These are phyloP conservation scores for Campoplex nolae DNA, from an alignment of 2,888 invertebrate species.

Conservation along the genomic window DNA sequence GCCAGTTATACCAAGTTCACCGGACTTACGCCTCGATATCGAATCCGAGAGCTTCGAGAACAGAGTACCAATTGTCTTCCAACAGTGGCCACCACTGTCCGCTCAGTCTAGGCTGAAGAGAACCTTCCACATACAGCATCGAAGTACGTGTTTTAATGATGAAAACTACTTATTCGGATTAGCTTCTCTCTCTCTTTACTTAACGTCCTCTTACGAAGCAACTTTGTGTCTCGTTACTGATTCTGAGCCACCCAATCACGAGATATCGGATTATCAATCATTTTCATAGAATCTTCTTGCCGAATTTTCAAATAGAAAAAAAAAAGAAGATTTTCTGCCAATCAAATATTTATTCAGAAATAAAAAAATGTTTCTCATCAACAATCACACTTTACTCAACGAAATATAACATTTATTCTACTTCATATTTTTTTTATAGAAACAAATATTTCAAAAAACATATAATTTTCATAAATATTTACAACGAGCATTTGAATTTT, in stretches of 20 bases:
- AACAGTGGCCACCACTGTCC: conserved; percentile 61
- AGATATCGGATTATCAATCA: not conserved
- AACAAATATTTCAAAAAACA: too few species aligned
- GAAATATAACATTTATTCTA: too few species aligned
- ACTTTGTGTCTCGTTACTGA: conserved; percentile 12
- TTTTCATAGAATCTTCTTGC: not conserved
- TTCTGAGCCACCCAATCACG: conserved; percentile 3
- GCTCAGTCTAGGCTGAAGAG: not conserved
- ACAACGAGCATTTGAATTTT: too few species aligned
- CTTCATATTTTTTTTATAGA: too few species aligned
- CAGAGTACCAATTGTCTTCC: conserved; percentile 64
- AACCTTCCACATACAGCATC: not conserved
- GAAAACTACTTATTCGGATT: conserved; percentile 54
- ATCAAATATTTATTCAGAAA: too few species aligned
- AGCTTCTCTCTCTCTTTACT: conserved; percentile 3
- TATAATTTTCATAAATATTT: too few species aligned
- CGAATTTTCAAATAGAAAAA: too few species aligned
- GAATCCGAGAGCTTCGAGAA: conserved; percentile 39
- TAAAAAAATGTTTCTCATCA: too few species aligned
- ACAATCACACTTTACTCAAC: too few species aligned
- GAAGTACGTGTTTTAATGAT: conserved; percentile 42
- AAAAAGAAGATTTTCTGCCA: too few species aligned
- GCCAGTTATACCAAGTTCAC: conserved; percentile 18
- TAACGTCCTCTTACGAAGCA: conserved; percentile 7
- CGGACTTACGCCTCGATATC: conserved; percentile 14